Conservation (phyloP, 2,113 vertebrate species). For the Aramus guarauna region DNA sequence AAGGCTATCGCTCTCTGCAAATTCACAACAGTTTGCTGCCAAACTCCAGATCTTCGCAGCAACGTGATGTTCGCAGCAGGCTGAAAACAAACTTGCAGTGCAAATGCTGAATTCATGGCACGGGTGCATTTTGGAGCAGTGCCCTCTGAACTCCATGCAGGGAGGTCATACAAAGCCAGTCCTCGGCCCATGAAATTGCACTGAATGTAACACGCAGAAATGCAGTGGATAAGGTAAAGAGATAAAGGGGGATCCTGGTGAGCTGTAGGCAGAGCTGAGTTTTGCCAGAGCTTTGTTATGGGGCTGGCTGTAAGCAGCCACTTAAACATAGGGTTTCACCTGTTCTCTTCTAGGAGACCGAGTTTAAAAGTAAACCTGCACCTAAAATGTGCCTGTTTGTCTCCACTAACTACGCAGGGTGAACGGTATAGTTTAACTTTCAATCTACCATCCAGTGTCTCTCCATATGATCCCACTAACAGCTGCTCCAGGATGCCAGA, state of each 20-base stretch:
- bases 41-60: neutral
- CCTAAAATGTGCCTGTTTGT: neutral
- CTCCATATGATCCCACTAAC: neutral
- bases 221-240: neutral
- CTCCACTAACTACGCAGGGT: neutral
- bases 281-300: neutral
- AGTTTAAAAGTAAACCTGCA: neutral
- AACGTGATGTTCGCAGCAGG: neutral
- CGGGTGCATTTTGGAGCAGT: neutral
- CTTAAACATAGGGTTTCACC: neutral
- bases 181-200: neutral
- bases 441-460: neutral
- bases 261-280: neutral
- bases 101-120: neutral
- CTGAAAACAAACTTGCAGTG: neutral
- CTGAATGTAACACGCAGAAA: neutral
- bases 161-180: neutral
- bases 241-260: neutral
- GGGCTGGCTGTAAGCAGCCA: neutral
- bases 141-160: neutral
- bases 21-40: neutral
- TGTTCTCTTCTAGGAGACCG: neutral
- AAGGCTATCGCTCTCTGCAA: neutral
- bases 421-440: neutral
- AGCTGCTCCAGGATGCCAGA: neutral